A percentile compares a stretch with the other conserved stretches of the same genome.
Evolutionary conservation across 2,797 vertebrate species (phyloP).

Genomic region (Varecia variegata): DNA sequence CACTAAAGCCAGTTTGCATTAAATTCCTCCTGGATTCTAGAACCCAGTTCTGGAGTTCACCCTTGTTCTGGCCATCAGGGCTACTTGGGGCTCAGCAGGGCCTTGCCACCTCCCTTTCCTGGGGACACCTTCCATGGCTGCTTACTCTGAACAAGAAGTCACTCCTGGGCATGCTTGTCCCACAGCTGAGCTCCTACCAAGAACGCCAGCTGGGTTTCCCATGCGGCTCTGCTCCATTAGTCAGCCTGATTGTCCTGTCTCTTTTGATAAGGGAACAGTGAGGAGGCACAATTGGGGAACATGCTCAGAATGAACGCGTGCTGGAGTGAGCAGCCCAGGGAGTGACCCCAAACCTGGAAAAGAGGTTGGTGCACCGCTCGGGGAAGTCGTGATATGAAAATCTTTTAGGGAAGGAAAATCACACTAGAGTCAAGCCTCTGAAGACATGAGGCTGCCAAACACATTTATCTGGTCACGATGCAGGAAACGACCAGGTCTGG

Average conservation of each 20-base stretch:
- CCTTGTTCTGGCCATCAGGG: not conserved
- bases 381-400: not conserved
- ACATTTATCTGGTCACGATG: not conserved
- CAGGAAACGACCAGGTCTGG: not conserved
- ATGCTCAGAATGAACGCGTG: not conserved
- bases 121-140: not conserved
- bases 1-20: not conserved
- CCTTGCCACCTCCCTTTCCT: not conserved
- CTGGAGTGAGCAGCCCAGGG: not conserved
- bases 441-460: not conserved
- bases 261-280: not conserved
- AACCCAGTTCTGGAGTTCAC: not conserved
- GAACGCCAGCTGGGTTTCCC: not conserved
- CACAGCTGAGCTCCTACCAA: not conserved
- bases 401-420: not conserved
- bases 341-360: not conserved
- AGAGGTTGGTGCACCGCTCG: not conserved
- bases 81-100: not conserved
- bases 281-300: constrained; percentile 27
- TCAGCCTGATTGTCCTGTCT: constrained; percentile 39
- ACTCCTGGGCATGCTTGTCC: not conserved
- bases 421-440: not conserved
- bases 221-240: not conserved
- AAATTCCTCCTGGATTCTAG: not conserved
- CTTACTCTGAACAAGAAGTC: not conserved